A percentile compares a stretch with the other conserved stretches of the same genome.
Conservation (phyloP, 2,888 invertebrate species). For the Caenorhabditis angaria region DNA sequence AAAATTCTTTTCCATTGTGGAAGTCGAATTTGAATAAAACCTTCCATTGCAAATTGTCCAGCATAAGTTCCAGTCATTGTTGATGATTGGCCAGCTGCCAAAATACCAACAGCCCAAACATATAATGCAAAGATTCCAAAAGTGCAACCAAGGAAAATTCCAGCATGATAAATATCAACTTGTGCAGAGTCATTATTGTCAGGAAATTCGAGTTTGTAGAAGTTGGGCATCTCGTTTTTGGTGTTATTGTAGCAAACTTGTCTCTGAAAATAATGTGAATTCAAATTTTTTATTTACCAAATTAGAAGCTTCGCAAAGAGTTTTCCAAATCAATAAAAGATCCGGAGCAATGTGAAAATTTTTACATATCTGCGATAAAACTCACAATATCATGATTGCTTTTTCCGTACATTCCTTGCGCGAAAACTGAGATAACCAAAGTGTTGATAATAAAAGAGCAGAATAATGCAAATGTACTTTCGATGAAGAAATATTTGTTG, state of each 20-base stretch:
- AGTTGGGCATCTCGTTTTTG: slow-evolving; percentile 61
- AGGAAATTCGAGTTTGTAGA: slow-evolving; percentile 60
- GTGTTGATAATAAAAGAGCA: slow-evolving; percentile 88
- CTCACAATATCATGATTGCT: slow-evolving; percentile 76
- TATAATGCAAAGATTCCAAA: slow-evolving; percentile 75
- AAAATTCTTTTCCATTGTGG: slow-evolving; percentile 86
- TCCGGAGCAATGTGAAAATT: background rate
- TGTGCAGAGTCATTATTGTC: slow-evolving; percentile 52
- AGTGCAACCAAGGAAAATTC: slow-evolving; percentile 74
- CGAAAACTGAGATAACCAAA: slow-evolving; percentile 87
- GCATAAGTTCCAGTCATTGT: slow-evolving; percentile 75
- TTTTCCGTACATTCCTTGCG: slow-evolving; percentile 81
- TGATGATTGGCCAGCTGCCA: slow-evolving; percentile 76
- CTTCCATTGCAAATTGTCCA: slow-evolving; percentile 78
- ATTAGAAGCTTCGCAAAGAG: no score
- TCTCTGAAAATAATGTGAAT: slow-evolving; percentile 31
- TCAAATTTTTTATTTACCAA: no score
- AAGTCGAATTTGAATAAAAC: slow-evolving; percentile 86
- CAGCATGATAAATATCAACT: slow-evolving; percentile 69
- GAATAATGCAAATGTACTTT: slow-evolving; percentile 82
- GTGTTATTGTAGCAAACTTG: slow-evolving; percentile 47
- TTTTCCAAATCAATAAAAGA: no score
- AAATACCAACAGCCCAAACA: slow-evolving; percentile 76
- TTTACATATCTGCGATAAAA: slow-evolving; percentile 5
- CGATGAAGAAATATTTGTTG: slow-evolving; percentile 85